These are phyloP conservation scores for Semnornis frantzii DNA, from an alignment of 2,113 vertebrate species.

Conservation along the genomic window DNA sequence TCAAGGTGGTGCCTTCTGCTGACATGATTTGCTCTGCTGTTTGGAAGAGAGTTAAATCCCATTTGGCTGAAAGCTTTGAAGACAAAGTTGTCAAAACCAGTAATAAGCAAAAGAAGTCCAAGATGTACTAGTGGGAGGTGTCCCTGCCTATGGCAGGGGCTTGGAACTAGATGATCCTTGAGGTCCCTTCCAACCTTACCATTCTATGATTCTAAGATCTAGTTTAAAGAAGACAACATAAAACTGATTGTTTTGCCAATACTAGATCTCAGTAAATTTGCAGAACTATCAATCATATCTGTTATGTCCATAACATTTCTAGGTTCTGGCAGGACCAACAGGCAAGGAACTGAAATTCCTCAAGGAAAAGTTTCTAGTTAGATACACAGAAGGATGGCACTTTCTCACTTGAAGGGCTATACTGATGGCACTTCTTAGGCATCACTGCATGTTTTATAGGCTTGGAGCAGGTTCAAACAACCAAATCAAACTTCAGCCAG, in stretches of 20 bases:
- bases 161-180: too few relatives aligned
- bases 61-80: constrained; percentile 1
- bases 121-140: neutral
- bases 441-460: accelerated
- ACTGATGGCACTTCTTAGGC: neutral
- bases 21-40: neutral
- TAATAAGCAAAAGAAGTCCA: neutral
- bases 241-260: neutral
- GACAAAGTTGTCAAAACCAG: neutral
- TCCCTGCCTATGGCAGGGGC: too few relatives aligned
- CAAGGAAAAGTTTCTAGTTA: neutral
- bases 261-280: neutral
- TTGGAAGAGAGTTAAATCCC: neutral
- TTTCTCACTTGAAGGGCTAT: neutral
- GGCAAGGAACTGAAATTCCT: neutral
- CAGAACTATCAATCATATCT: neutral
- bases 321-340: neutral
- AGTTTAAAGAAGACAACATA: neutral
- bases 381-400: neutral
- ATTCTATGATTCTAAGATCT: neutral
- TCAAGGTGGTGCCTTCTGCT: neutral
- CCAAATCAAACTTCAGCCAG: neutral
- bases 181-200: too few relatives aligned
- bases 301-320: neutral
- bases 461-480: neutral